Evolutionary conservation across 1,140 invertebrate species (phyloP).

Genomic region (Drosophila nannoptera): DNA sequence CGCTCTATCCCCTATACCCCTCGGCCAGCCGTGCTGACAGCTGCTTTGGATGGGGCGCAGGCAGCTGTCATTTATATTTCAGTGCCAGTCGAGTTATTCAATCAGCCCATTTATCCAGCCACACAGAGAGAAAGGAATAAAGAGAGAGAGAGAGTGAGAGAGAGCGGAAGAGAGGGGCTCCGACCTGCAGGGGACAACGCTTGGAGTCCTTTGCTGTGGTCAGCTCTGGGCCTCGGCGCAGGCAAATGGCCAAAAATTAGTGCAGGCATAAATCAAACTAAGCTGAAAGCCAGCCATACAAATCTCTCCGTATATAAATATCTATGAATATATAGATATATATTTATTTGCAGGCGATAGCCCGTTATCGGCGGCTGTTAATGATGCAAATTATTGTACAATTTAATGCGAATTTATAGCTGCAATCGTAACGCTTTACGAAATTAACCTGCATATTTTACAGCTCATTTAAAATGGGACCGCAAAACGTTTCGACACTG

Average conservation of each 20-base stretch:
- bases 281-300: constrained; percentile 6
- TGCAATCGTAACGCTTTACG: constrained; percentile 29
- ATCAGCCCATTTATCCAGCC: constrained; percentile 48
- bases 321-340: background rate
- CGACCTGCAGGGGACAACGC: too few species aligned
- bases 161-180: too few species aligned
- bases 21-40: constrained; percentile 47
- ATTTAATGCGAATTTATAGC: constrained; percentile 69
- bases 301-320: background rate
- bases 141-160: too few species aligned
- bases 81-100: constrained; percentile 62
- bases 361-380: constrained; percentile 19
- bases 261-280: constrained; percentile 35
- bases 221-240: constrained; percentile 24
- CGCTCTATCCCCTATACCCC: constrained; percentile 11
- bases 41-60: constrained; percentile 5
- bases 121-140: constrained; percentile 14
- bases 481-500: constrained; percentile 51
- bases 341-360: constrained; percentile 12
- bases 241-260: constrained; percentile 54
- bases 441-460: constrained; percentile 59
- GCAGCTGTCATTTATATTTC: constrained; percentile 65
- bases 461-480: constrained; percentile 52
- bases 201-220: constrained; percentile 51
- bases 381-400: constrained; percentile 52